These are phyloP conservation scores for Timandra comae DNA, from an alignment of 2,888 invertebrate species.

Conservation along the genomic window DNA sequence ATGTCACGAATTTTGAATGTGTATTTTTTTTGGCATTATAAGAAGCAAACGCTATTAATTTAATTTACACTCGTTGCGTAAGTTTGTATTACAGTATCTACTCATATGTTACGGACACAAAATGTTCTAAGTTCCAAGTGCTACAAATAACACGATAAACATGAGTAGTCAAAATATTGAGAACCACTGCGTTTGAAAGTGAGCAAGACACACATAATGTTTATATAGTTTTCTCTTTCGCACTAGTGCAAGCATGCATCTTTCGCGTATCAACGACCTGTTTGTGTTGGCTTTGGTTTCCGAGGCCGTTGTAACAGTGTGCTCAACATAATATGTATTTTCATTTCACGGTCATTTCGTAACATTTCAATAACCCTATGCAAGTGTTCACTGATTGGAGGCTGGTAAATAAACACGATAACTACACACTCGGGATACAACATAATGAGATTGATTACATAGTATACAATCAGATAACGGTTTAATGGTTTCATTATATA, in stretches of 20 bases:
- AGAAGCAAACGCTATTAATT: too few relatives aligned
- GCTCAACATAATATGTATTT: conserved; percentile 54
- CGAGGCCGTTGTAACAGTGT: conserved; percentile 51
- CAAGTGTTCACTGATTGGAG: conserved; percentile 35
- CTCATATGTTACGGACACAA: too few relatives aligned
- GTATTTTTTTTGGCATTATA: too few relatives aligned
- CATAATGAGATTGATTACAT: conserved; percentile 29
- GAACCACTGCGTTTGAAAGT: conserved; percentile 28
- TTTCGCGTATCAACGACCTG: conserved; percentile 68
- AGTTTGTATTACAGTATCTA: too few relatives aligned
- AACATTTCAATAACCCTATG: conserved; percentile 55
- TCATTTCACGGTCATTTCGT: conserved; percentile 69
- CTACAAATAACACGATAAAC: neutral
- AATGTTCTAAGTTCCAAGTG: too few relatives aligned
- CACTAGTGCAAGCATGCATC: conserved; percentile 47
- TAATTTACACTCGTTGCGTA: too few relatives aligned
- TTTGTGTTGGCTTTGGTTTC: conserved; percentile 48
- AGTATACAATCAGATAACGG: conserved; percentile 24
- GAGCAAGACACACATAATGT: conserved; percentile 32
- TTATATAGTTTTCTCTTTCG: conserved; percentile 54
- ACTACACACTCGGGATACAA: conserved; percentile 9
- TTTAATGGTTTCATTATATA: conserved; percentile 20
- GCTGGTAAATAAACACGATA: conserved; percentile 43
- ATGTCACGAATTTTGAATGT: too few relatives aligned
- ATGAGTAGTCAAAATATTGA: conserved; percentile 26